A percentile compares a stretch with the other conserved stretches of the same genome.
Evolutionary conservation across 2,113 vertebrate genomes (phyloP).

Genomic region (Eurypyga helias): DNA sequence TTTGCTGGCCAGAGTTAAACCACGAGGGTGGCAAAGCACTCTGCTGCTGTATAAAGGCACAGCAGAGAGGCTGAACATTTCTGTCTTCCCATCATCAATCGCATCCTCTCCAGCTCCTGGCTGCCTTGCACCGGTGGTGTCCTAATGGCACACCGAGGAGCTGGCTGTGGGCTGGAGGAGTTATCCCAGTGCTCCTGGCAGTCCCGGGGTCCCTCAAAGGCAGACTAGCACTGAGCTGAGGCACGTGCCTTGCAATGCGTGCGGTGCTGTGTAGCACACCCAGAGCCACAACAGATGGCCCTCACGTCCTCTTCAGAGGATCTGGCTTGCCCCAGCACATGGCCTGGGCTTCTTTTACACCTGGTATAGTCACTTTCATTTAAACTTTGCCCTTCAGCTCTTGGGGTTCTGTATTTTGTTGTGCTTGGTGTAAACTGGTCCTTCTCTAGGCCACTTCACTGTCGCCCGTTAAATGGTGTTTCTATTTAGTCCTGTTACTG

Average conservation of each 20-base stretch:
- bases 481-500: not conserved
- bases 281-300: fast-evolving
- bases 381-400: not conserved
- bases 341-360: not conserved
- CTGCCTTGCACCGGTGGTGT: not conserved
- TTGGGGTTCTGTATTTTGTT: not conserved
- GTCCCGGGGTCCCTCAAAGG: not conserved
- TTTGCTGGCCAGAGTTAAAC: too few relatives aligned
- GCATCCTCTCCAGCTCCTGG: not conserved
- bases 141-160: not conserved
- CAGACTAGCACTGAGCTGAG: not conserved
- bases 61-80: not conserved
- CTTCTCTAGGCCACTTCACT: not conserved
- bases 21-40: not conserved
- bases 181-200: not conserved
- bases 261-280: not conserved
- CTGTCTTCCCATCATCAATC: not conserved
- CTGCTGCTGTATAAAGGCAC: not conserved
- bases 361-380: too few relatives aligned
- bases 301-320: fast-evolving
- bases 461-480: not conserved
- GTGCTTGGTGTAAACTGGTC: not conserved
- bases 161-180: not conserved
- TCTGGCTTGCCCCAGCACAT: not conserved
- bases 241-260: fast-evolving